phyloP scores from a whole-genome alignment of 2,888 invertebrate species.

The Calameuta filiformis region DNA sequence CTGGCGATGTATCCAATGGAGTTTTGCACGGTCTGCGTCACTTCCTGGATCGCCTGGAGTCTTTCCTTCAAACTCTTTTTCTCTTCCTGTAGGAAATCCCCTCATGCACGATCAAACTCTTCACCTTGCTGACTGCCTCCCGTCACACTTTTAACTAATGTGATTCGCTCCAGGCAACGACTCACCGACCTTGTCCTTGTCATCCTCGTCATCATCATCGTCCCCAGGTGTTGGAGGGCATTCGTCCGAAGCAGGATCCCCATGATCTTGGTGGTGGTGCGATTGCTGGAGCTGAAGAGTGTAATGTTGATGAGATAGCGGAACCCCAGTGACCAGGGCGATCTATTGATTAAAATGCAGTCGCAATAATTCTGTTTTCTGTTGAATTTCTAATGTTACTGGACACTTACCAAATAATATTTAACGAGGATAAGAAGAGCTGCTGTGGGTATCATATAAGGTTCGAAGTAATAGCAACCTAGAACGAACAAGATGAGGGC shows the following conservation, averaged over 20 bases:
- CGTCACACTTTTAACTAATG: not conserved
- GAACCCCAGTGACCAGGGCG: slow-evolving; percentile 63
- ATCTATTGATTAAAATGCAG: slow-evolving; percentile 60
- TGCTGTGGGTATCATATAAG: slow-evolving; percentile 92
- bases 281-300: slow-evolving; percentile 3
- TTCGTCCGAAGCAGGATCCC: slow-evolving; percentile 49
- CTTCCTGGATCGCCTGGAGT: slow-evolving; percentile 95
- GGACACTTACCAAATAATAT: slow-evolving; percentile 72
- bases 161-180: not conserved
- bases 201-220: slow-evolving; percentile 88
- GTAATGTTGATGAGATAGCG: slow-evolving; percentile 50
- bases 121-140: not conserved
- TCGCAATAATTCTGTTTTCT: slow-evolving; percentile 23
- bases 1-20: slow-evolving; percentile 94
- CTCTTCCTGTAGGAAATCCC: slow-evolving; percentile 77
- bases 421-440: slow-evolving; percentile 84
- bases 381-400: not conserved
- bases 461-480: slow-evolving; percentile 93
- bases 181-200: slow-evolving; percentile 81
- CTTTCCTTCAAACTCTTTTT: slow-evolving; percentile 95
- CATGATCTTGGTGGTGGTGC: slow-evolving; percentile 41
- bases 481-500: slow-evolving; percentile 88
- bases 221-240: slow-evolving; percentile 58
- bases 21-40: slow-evolving; percentile 96
- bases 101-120: slow-evolving; percentile 3